These are phyloP conservation scores for Clivina fossor DNA, from an alignment of 2,888 invertebrate species.

Conservation along the genomic window DNA sequence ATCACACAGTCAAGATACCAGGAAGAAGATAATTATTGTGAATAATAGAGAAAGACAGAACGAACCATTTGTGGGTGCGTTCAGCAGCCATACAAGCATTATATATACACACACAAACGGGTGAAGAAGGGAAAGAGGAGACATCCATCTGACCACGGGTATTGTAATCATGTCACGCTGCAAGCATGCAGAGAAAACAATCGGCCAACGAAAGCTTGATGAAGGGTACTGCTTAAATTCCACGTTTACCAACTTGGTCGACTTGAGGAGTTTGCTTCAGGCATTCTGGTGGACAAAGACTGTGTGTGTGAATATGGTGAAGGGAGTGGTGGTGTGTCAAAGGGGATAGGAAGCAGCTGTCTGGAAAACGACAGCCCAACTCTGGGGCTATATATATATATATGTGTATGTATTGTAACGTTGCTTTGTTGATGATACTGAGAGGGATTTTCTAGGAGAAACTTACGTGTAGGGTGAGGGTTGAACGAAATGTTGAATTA, in stretches of 20 bases:
- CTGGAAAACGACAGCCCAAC: conserved; percentile 28
- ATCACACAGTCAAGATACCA: no score
- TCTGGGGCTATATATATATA: no score
- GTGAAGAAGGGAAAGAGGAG: conserved; percentile 4
- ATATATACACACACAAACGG: background rate
- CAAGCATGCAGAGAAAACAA: conserved; percentile 7
- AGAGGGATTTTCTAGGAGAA: background rate
- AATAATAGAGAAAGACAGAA: no score
- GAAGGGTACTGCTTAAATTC: background rate
- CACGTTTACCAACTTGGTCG: background rate
- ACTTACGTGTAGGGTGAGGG: background rate
- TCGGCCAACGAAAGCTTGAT: background rate
- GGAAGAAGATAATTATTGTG: conserved; percentile 21
- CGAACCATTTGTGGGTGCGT: conserved; percentile 2
- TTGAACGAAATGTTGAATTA: no score
- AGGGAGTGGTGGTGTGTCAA: conserved; percentile 25
- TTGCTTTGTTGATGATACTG: no score
- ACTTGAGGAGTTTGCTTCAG: background rate
- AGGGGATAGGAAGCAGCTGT: conserved; percentile 47
- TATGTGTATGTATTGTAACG: no score
- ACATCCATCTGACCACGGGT: background rate
- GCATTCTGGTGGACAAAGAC: background rate
- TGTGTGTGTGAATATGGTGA: background rate
- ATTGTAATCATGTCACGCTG: conserved; percentile 20
- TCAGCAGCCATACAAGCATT: background rate